Base-by-base conservation (phyloP, 1,140 invertebrate species). In the Pseudomyrmex dendroicus region DNA sequence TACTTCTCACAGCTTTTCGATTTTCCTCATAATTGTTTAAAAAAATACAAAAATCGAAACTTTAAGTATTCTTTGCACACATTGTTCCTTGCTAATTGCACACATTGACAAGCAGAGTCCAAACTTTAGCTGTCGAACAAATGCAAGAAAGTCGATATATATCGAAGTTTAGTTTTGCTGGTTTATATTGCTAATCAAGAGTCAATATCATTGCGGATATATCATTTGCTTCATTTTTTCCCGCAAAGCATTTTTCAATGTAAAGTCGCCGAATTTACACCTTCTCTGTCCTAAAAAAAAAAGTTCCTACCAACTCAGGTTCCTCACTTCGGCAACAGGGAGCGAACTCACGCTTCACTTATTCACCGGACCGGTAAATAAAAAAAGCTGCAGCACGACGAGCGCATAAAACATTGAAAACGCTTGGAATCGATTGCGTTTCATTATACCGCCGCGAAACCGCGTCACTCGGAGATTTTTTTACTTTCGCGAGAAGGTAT, bases 271-370 rank as follows among this genome's bases (percentile, higher is more conserved):
- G 22, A 22, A 25, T 80, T 80, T 80, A 72, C 59, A 80, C 72
- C 44, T 80, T 17, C 15, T 17, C 15, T 4, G 44, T 13, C 12
- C 44, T 48, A 59, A 59, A 78, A 68, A 77, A 68, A 68, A 46
- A 35, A 12, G 4, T 5, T 5, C 35, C 35, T 7, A 35, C 22
- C 22, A 46, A 9, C 10, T 13, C 15, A 5, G 12, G 48, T 1
- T 56, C 44, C 10, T 48, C 15, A 54, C 4, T 35, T 89, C 89
- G 87, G 89, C 90, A 91, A 91, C 92, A 89, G 91, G 86, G 90
- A 91, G 92, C 92, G 93, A 93, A 94, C 92, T 93, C 93, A 93
- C 90, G 91, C 92, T 92, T 94, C 92, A 90, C 90, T 91, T 92
- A 93, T 92, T 91, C 92, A 93, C 91, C 93, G 91, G 92, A 91